Evolutionary conservation across 1,140 invertebrate species (phyloP), one percentile per base, ranked within the genome.

Genomic region (Nomia melanderi): DNA sequence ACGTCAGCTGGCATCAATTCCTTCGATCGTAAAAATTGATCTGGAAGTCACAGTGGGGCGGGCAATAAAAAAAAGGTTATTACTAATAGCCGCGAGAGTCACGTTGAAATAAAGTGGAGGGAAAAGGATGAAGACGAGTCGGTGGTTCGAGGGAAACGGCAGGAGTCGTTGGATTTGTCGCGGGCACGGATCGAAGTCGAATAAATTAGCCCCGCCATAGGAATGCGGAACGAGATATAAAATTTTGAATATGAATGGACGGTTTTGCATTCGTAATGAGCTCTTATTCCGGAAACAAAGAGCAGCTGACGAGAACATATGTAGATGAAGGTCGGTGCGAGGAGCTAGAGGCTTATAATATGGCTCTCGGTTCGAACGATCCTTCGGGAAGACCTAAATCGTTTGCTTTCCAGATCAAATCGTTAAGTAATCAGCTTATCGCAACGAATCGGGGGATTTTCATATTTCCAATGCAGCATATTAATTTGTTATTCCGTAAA

Each of bases 171-270:
- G 89, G 87, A 91, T 91, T 91, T 89, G 87, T 90, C 88, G 85
- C 79, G 80, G n/a, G 85, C 67, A 60, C 69, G 84, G 86, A 91
- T 90, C 89, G 89, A 90, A 91, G 84, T 76, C 80, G 92, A 93
- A 93, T 93, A 93, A 93, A 93, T 93, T 93, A 93, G 91, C 88
- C 84, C 69, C 78, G 81, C 66, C 63, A 75, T 62, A 63, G 75
- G 69, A 70, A 84, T 82, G 82, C 82, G 86, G 82, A n/a, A 57
- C 90, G 94, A 94, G 95, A 95, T 96, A 96, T 96, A 96, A 96
- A 96, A 96, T 96, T 96, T 96, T 95, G 95, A 96, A 96, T 96
- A 96, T 96, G 95, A 96, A 96, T 96, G 94, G 95, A 94, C 94
- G 95, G 95, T 96, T 96, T 96, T 95, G 95, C 95, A 96, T 96